Evolutionary conservation across 2,113 vertebrate genomes (phyloP).

Genomic region (Callithrix jacchus): DNA sequence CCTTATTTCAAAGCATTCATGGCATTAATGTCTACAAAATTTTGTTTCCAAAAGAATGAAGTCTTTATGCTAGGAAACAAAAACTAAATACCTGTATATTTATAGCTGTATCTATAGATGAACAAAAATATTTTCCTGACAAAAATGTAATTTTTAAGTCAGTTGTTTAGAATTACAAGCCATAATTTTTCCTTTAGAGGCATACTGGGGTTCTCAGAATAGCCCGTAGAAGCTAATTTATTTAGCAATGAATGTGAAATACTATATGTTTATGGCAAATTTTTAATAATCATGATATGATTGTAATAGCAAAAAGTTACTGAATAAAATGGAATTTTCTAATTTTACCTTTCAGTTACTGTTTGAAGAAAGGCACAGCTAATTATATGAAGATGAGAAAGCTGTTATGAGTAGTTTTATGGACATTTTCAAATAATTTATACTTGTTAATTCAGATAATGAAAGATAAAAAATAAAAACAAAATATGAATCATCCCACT

Average conservation of each 20-base stretch:
- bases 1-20: slow-evolving; percentile 15
- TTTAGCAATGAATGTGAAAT: slow-evolving; percentile 9
- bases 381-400: background rate
- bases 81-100: background rate
- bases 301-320: slow-evolving; percentile 2
- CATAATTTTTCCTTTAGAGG: background rate
- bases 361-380: background rate
- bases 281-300: background rate
- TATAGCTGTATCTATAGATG: background rate
- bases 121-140: background rate
- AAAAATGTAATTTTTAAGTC: slow-evolving; percentile 37
- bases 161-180: background rate
- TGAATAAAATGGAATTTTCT: slow-evolving; percentile 14
- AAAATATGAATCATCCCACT: background rate
- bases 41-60: background rate
- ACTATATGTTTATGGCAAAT: background rate
- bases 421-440: slow-evolving; percentile 32
- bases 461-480: slow-evolving; percentile 18
- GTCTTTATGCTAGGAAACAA: background rate
- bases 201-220: background rate
- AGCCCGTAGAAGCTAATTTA: background rate
- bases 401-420: background rate
- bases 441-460: slow-evolving; percentile 29
- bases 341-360: slow-evolving; percentile 21
- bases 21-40: background rate